Percentiles rank a stretch among this genome's conserved stretches.
Conservation (phyloP, 2,113 vertebrate genomes). For the Diphyllodes magnificus region DNA sequence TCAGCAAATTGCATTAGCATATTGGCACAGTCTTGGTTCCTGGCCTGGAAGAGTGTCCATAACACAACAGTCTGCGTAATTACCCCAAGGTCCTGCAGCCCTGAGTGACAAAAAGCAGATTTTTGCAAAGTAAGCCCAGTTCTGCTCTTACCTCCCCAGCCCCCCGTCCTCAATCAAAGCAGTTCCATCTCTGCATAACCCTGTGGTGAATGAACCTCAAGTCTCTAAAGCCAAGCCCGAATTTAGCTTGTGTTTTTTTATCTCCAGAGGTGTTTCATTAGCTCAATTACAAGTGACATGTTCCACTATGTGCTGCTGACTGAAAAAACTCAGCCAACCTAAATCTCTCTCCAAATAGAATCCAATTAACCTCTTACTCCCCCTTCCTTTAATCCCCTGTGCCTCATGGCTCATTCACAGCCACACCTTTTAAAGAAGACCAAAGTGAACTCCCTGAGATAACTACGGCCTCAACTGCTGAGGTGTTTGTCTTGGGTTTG, state of each 20-base stretch:
- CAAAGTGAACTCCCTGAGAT: neutral
- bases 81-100: neutral
- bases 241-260: neutral
- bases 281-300: constrained; percentile 50
- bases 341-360: constrained; percentile 60
- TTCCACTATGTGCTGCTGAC: neutral
- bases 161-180: neutral
- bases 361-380: constrained; percentile 38
- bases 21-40: neutral
- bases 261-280: constrained; percentile 63
- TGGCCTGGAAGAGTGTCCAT: neutral
- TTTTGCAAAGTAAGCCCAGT: neutral
- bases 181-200: neutral
- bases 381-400: neutral
- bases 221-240: neutral
- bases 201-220: neutral
- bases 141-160: neutral
- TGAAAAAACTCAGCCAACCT: constrained; percentile 10
- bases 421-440: constrained; percentile 13
- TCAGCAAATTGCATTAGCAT: neutral
- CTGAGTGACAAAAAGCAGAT: neutral
- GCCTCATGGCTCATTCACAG: neutral
- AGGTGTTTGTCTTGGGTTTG: neutral
- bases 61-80: neutral
- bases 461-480: neutral